Conservation (phyloP, 2,113 vertebrate species). For the Chloropsis hardwickii region DNA sequence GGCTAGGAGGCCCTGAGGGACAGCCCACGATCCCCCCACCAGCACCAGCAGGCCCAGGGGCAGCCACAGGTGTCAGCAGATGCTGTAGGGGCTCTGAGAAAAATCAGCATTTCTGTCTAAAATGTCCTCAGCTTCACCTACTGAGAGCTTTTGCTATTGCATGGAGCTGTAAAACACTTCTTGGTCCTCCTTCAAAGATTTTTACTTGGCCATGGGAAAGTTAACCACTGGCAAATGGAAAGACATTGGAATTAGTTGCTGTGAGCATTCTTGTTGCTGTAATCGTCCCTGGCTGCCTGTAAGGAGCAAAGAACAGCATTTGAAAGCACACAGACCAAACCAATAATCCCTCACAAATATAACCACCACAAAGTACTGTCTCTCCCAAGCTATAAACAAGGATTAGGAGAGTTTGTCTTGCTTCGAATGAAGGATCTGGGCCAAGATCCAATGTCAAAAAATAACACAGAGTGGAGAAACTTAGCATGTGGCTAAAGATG, state of each 20-base stretch:
- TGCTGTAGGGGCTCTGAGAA: not conserved
- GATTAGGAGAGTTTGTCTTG: not conserved
- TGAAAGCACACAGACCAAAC: not conserved
- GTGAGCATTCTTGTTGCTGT: not conserved
- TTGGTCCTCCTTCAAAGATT: not conserved
- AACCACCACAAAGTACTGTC: not conserved
- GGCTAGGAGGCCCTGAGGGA: too few relatives aligned
- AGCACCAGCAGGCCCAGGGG: not conserved
- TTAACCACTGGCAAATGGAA: not conserved
- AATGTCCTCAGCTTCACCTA: not conserved
- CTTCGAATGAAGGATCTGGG: not conserved
- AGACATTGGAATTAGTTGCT: not conserved
- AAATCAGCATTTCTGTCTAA: not conserved
- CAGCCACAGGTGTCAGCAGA: not conserved
- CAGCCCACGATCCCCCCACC: fast-evolving
- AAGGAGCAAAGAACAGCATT: not conserved
- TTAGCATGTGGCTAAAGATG: not conserved
- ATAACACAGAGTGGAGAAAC: not conserved
- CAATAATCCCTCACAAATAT: not conserved
- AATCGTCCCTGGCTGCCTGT: not conserved
- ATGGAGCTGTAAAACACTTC: not conserved
- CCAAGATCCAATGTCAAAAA: not conserved
- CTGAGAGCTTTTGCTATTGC: not conserved
- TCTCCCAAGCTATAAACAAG: not conserved
- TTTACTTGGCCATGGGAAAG: not conserved